Conservation (phyloP, 2,888 invertebrate species). For the Oligia strigilis region DNA sequence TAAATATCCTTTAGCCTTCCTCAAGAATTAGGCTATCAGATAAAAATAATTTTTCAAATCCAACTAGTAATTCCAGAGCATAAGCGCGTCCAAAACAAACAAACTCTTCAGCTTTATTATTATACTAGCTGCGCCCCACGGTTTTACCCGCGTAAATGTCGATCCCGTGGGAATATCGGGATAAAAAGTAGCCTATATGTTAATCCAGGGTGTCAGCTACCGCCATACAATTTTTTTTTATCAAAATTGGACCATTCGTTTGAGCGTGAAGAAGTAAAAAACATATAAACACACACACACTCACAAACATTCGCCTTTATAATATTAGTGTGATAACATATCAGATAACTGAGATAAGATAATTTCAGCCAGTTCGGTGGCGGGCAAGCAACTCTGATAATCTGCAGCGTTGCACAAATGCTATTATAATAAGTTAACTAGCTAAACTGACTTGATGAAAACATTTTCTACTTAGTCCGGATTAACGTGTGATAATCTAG, state of each 20-base stretch:
- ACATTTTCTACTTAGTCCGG: conserved; percentile 42
- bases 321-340: neutral
- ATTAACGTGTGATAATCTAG: conserved; percentile 39
- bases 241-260: no score
- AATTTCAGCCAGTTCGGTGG: neutral
- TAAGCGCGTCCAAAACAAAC: neutral
- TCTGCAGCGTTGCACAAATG: conserved; percentile 36
- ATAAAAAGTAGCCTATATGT: no score
- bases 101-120: neutral
- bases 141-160: no score
- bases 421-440: conserved; percentile 37
- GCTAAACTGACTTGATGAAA: conserved; percentile 35
- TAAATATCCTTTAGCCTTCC: no score
- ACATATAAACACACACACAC: no score
- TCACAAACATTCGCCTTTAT: no score
- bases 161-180: no score
- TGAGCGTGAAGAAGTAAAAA: no score
- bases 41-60: neutral
- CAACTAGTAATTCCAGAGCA: neutral
- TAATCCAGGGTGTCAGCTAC: no score
- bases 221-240: no score
- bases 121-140: no score
- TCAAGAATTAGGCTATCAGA: no score
- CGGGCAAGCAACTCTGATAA: conserved; percentile 18
- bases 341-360: neutral